Base-by-base conservation (phyloP, 2,113 vertebrate genomes). In the Pangasianodon gigas region DNA sequence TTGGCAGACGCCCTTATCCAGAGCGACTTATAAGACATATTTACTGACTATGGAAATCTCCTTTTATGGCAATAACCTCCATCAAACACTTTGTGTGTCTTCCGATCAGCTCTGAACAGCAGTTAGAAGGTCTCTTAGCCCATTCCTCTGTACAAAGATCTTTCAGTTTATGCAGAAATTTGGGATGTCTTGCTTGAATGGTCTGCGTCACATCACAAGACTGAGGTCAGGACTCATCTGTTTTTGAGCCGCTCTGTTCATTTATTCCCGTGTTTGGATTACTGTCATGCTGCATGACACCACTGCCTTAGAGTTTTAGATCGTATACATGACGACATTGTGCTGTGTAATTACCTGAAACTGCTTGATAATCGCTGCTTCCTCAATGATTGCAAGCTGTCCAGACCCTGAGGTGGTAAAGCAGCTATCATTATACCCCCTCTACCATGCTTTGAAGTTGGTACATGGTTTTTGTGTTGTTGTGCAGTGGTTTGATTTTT, bases 261-360 rank as follows among this genome's bases (percentile, higher is more conserved):
- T 37, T 83, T 37, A 14, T 21, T 60, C 52, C 52, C 32, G 29
- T 81, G 52, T 56, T 83, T 58, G n/a, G n/a, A 58, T 41, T 37
- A 58, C 16, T 83, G 81, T 60, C 56, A 29, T 44, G 37, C 37
- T 84, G 37, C 14, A 11, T 84, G 54, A 84, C 11, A 11, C 82
- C 56, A 62, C 52, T 0, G 18, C 56, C 82, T 16, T 18, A 44
- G 21, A 62, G 37, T 44, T 84, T 24, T 58, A 83, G 18, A 58
- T 56, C 8, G 11, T 24, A 6, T 44, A 60, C 56, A 44, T 84
- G 82, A 84, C 11, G 82, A 60, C 19, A 62, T 29, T 26, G 21
- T 62, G 21, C 37, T 62, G 81, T 84, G 82, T 62, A 62, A 84
- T 84, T 84, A 60, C 82, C 37, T 60, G 82, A 84, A 84, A 44